Conservation (phyloP, 2,797 vertebrate genomes). For the Morelia viridis region DNA sequence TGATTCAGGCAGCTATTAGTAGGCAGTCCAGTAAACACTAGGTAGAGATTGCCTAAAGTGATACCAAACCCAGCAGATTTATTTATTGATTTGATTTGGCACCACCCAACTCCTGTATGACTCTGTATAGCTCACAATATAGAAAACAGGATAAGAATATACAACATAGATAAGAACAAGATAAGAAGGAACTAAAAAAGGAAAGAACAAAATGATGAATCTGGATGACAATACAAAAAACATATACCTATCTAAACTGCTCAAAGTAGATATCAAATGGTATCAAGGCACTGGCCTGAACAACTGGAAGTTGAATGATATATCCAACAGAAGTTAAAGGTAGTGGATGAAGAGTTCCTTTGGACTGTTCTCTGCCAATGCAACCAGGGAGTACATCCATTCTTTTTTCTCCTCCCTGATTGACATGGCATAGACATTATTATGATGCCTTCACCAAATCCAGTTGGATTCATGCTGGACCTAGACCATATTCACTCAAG, state of each 20-base stretch:
- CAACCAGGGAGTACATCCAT: neutral
- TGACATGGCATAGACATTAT: neutral
- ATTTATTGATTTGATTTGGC: too few species aligned
- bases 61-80: too few species aligned
- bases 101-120: too few species aligned
- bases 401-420: neutral
- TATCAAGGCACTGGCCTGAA: neutral
- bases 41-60: too few species aligned
- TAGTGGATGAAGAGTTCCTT: neutral
- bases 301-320: neutral
- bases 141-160: too few species aligned
- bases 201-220: too few species aligned
- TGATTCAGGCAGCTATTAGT: too few species aligned
- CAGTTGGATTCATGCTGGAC: neutral
- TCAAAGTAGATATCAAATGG: neutral
- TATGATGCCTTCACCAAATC: neutral
- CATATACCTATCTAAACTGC: neutral
- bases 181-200: too few species aligned
- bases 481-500: neutral
- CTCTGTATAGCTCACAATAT: too few species aligned
- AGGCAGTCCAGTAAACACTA: too few species aligned
- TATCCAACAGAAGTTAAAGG: neutral
- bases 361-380: neutral
- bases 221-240: too few species aligned
- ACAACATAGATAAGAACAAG: too few species aligned